Base-by-base conservation (phyloP, 2,888 invertebrate species). In the Dexiosoma caninum region DNA sequence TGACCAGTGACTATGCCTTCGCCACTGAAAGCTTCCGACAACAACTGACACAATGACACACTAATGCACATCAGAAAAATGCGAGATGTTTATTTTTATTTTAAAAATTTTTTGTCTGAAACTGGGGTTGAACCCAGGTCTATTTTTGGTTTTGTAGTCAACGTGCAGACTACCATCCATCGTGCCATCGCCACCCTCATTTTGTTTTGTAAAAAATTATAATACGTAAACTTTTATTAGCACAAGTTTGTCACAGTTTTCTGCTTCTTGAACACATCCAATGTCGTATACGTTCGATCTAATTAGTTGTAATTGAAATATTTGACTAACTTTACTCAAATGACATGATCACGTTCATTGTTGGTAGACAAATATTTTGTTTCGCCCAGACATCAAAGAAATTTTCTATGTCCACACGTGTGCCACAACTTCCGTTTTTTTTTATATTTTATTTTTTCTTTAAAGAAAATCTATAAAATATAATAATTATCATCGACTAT, bases 341-440 rank as follows among this genome's bases (percentile, higher is more conserved):
- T 66, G 66, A 59, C 77, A 71, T 42, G 35, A 72, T 72, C 81
- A 81, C 81, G 70, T 71, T 37, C 14, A 35, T 37, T 66, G 51
- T 42, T 57, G 72, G 42, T 46, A 69, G 72, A 77, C 76, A 72
- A 69, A 62, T 27, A 44, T 51, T 27, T 44, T 57, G 0, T 32
- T 46, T 77, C 80, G 80, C 71, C 55, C 49, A 72, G 76, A 81
- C 81, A 81, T 81, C 81, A 81, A 81, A 81, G 67, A n/a, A 14
- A 2, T 32, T 67, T 23, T 9, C 16, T 69, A 37, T 72, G 62
- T 76, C 55, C 49, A 64, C 81, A 77, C 77, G 81, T 81, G 40
- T 14, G 40, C 19, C 66, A 44, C 37, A 32, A 71, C 66, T 75
- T 69, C 67, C 79, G 67, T 46, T 70, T 64, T 59, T 37, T 49